A percentile compares a stretch with the other conserved stretches of the same genome.
These are phyloP conservation scores for Propithecus perrieri DNA, from an alignment of 2,797 vertebrate genomes.

Conservation along the genomic window DNA sequence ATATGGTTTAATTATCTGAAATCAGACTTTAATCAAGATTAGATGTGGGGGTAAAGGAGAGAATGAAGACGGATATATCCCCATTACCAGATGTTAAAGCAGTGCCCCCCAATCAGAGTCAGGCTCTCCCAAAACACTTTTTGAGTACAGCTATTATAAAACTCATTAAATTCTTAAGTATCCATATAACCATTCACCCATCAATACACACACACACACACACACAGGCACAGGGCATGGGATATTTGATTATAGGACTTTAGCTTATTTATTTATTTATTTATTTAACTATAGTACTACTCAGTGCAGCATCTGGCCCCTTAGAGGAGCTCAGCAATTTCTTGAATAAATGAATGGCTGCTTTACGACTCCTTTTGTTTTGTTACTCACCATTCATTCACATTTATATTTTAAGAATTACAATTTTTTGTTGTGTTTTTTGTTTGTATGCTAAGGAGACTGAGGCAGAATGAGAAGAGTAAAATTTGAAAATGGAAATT, in stretches of 20 bases:
- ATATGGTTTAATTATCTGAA: neutral
- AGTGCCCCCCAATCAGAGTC: neutral
- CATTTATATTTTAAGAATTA: neutral
- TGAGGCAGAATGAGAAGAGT: neutral
- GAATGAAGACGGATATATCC: neutral
- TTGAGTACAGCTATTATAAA: neutral
- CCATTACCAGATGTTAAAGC: neutral
- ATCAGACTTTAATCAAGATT: neutral
- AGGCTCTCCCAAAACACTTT: neutral
- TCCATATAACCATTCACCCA: neutral
- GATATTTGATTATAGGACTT: neutral
- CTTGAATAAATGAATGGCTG: neutral
- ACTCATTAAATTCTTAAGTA: neutral
- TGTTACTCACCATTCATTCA: neutral
- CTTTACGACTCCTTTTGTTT: neutral
- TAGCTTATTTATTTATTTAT: neutral
- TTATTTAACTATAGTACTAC: neutral
- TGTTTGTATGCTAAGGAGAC: neutral
- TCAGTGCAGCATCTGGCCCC: accelerated
- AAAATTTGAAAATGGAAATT: neutral
- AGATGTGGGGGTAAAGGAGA: neutral
- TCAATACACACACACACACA: neutral
- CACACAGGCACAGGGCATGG: neutral
- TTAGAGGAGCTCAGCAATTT: neutral
- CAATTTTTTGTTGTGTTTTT: neutral